Evolutionary conservation across 2,113 vertebrate species (phyloP).

Genomic region (Microtus montanus): DNA sequence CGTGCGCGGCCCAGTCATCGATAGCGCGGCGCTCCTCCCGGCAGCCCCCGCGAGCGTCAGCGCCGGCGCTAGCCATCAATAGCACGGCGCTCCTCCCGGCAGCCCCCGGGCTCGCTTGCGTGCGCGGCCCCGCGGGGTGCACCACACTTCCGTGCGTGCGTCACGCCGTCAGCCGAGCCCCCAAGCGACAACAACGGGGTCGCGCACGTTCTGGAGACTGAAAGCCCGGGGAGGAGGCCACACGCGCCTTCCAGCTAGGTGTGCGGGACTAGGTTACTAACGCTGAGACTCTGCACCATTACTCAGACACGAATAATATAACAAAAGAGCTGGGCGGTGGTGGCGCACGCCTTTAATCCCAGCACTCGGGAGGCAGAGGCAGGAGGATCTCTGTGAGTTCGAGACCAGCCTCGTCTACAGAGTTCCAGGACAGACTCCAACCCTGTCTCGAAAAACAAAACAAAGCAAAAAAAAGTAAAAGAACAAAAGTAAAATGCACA

Average conservation of each 20-base stretch:
- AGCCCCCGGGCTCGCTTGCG: not conserved
- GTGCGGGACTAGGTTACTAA: not conserved
- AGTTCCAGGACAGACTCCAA: too few relatives aligned
- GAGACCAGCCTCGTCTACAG: too few relatives aligned
- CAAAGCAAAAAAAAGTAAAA: too few relatives aligned
- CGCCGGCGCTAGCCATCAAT: not conserved
- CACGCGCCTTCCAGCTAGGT: not conserved
- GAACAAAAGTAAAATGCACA: too few relatives aligned
- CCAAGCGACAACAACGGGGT: not conserved
- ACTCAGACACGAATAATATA: not conserved
- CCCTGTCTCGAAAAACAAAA: too few relatives aligned
- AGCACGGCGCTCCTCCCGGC: not conserved
- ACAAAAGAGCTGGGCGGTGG: too few relatives aligned
- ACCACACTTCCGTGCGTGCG: not conserved
- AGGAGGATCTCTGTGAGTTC: too few relatives aligned
- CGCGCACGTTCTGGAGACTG: not conserved
- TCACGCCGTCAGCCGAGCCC: not conserved
- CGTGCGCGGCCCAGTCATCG: slow-evolving; percentile 67
- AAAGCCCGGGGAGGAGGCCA: not conserved
- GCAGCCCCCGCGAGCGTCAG: slow-evolving; percentile 29
- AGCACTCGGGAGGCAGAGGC: too few relatives aligned
- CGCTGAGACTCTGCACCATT: not conserved
- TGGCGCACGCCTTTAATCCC: too few relatives aligned
- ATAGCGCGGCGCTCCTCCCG: not conserved
- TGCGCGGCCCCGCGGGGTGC: not conserved